These are phyloP conservation scores for Zootoca vivipara DNA, from an alignment of 2,113 vertebrate species.

Conservation along the genomic window DNA sequence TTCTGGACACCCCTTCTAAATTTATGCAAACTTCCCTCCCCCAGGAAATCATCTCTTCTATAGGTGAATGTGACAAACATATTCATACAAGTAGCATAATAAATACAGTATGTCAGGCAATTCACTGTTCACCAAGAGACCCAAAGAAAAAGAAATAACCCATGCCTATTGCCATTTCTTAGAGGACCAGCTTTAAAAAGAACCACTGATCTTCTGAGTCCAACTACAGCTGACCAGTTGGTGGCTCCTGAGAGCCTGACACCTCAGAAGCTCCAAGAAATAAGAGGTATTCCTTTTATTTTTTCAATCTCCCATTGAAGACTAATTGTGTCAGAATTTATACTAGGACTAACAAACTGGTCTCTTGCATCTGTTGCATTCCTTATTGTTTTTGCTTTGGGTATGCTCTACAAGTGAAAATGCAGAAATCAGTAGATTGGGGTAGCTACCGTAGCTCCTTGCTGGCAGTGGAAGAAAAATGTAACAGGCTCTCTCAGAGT, in stretches of 20 bases:
- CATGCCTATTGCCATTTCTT: neutral
- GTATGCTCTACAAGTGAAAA: neutral
- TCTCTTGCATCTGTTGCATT: neutral
- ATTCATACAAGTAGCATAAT: neutral
- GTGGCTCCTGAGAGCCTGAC: neutral
- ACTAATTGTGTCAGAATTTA: neutral
- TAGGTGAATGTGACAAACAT: neutral
- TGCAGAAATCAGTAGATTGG: neutral
- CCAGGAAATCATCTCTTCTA: neutral
- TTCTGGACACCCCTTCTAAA: neutral
- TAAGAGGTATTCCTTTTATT: neutral
- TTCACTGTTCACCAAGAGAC: neutral
- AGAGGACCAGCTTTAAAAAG: neutral
- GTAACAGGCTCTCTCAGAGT: neutral
- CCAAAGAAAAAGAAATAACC: neutral
- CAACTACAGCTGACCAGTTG: neutral
- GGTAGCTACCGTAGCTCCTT: neutral
- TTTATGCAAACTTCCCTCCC: neutral
- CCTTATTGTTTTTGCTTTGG: neutral
- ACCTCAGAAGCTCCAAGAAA: neutral
- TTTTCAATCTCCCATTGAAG: neutral
- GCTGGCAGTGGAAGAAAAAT: neutral
- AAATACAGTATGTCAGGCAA: neutral
- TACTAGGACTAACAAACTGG: neutral
- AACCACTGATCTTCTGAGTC: neutral